Conservation (phyloP, 2,113 vertebrate species). For the Agapornis roseicollis region DNA sequence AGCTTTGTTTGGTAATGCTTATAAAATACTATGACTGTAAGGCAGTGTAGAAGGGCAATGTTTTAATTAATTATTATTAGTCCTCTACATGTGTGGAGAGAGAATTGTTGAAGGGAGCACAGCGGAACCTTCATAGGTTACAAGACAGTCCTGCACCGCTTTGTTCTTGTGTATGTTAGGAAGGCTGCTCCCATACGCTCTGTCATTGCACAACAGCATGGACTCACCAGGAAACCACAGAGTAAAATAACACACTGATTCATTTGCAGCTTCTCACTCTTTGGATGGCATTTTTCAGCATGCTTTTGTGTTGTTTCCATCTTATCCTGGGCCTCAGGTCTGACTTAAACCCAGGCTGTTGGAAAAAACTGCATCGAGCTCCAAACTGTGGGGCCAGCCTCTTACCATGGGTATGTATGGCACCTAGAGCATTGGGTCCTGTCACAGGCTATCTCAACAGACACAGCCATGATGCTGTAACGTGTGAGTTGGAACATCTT, state of each 20-base stretch:
- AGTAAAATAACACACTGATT: not conserved
- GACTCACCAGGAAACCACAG: not conserved
- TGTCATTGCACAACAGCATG: not conserved
- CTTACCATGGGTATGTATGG: fast-evolving
- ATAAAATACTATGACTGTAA: not conserved
- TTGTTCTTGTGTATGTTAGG: fast-evolving
- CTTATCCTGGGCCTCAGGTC: not conserved
- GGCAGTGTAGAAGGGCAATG: not conserved
- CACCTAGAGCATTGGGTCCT: not conserved
- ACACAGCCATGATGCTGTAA: not conserved
- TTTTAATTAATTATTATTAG: not conserved
- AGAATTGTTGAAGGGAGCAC: not conserved
- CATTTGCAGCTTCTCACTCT: not conserved
- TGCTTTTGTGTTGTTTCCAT: not conserved
- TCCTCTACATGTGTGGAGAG: not conserved
- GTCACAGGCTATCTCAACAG: not conserved
- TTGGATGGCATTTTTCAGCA: not conserved
- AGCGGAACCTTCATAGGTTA: not conserved
- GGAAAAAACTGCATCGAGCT: not conserved
- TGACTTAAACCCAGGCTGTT: not conserved
- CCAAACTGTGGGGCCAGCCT: fast-evolving
- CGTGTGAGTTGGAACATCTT: not conserved
- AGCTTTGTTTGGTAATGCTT: not conserved
- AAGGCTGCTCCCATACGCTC: not conserved
- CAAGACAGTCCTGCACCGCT: fast-evolving